Conservation (phyloP, 1,140 invertebrate genomes). For the Linepithema humile region DNA sequence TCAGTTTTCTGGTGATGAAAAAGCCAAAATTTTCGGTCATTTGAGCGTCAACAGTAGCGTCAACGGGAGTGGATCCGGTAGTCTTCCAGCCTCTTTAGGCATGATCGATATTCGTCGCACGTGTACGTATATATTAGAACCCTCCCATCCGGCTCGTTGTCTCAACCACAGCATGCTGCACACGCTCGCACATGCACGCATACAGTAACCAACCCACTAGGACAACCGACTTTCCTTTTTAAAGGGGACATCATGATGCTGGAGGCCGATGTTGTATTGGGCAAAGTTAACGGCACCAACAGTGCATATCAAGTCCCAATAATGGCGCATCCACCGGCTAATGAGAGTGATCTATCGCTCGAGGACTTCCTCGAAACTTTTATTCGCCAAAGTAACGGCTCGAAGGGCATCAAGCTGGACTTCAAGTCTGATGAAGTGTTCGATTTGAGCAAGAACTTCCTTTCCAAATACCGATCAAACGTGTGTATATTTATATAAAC, state of each 20-base stretch:
- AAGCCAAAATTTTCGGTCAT: constrained; percentile 5
- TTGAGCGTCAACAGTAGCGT: constrained; percentile 1
- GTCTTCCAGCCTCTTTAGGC: constrained; percentile 69
- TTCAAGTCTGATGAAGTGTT: constrained; percentile 94
- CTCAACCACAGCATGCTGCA: not conserved
- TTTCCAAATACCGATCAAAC: constrained; percentile 82
- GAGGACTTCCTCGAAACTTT: constrained; percentile 89
- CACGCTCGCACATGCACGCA: not conserved
- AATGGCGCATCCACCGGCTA: constrained; percentile 93
- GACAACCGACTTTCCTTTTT: constrained; percentile 60
- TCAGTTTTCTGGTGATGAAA: not conserved
- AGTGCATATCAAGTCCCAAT: constrained; percentile 86
- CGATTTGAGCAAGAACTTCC: constrained; percentile 86
- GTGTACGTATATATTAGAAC: constrained; percentile 63
- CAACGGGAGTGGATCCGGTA: constrained; percentile 42
- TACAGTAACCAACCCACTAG: no score
- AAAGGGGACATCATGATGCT: constrained; percentile 91
- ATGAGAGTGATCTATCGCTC: constrained; percentile 90
- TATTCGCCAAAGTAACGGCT: constrained; percentile 82
- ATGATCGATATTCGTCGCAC: constrained; percentile 75
- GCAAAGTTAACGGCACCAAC: constrained; percentile 81
- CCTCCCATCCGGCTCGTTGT: not conserved
- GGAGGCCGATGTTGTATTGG: constrained; percentile 94
- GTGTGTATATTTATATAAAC: constrained; percentile 75
- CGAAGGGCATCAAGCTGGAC: constrained; percentile 94